Conservation (phyloP, 2,113 vertebrate genomes). For the Ranitomeya variabilis region DNA sequence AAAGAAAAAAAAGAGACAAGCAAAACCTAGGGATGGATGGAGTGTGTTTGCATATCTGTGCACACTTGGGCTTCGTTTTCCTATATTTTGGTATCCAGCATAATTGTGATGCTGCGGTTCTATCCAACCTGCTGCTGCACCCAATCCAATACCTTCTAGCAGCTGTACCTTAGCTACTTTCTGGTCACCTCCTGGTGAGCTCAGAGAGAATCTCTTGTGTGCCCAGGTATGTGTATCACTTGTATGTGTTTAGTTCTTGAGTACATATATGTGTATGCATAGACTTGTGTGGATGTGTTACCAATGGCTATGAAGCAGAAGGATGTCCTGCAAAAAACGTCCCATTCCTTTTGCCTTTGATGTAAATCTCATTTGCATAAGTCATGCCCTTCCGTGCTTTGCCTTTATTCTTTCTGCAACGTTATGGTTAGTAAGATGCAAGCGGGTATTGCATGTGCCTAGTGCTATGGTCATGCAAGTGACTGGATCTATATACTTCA, state of each 20-base stretch:
- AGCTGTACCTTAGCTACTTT: not conserved
- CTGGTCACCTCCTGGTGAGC: not conserved
- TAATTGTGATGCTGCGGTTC: constrained; percentile 19
- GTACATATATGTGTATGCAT: constrained; percentile 31
- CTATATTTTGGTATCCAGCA: constrained; percentile 62
- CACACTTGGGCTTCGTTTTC: constrained; percentile 69
- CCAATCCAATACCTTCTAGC: constrained; percentile 12
- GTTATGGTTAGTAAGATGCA: constrained; percentile 6
- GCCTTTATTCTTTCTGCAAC: not conserved
- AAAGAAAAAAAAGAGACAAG: constrained; percentile 65
- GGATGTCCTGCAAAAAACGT: constrained; percentile 33
- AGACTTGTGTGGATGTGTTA: not conserved
- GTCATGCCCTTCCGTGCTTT: not conserved
- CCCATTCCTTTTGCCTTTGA: not conserved
- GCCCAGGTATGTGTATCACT: constrained; percentile 7
- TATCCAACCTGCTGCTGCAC: constrained; percentile 4
- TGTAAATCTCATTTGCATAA: not conserved
- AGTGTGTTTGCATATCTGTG: constrained; percentile 62
- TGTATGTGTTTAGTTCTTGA: not conserved
- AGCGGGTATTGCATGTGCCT: constrained; percentile 24
- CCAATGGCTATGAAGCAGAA: constrained; percentile 9
- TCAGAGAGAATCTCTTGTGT: constrained; percentile 14
- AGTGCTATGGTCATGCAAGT: not conserved
- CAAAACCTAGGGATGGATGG: constrained; percentile 63
- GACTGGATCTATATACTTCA: not conserved